phyloP scores from a whole-genome alignment of 2,888 invertebrate genomes.

The Cynaeus angustus region DNA sequence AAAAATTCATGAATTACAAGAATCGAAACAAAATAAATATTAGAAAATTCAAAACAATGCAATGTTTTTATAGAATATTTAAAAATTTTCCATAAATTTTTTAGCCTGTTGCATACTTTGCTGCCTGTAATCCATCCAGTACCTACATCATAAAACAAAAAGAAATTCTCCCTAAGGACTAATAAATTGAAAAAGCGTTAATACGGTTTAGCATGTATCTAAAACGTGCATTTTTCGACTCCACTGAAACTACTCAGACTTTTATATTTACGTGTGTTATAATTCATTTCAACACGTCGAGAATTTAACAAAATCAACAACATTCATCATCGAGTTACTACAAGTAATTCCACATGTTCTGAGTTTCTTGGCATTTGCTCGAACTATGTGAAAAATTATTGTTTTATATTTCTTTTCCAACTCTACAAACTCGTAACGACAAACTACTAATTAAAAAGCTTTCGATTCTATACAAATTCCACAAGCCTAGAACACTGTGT shows the following conservation, averaged over 20 bases:
- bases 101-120: too few species aligned
- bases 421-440: neutral
- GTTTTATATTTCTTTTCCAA: conserved; percentile 5
- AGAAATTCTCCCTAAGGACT: too few species aligned
- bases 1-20: too few species aligned
- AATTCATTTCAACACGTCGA: conserved; percentile 10
- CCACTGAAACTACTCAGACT: neutral
- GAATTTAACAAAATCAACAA: conserved; percentile 16
- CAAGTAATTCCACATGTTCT: conserved; percentile 20
- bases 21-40: too few species aligned
- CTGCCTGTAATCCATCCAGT: too few species aligned
- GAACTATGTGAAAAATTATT: conserved; percentile 18
- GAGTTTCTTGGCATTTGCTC: conserved; percentile 12
- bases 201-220: too few species aligned
- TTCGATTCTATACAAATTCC: neutral
- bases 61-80: too few species aligned
- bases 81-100: too few species aligned
- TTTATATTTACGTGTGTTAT: conserved; percentile 3
- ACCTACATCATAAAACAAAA: too few species aligned
- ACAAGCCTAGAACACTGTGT: neutral
- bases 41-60: too few species aligned
- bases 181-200: too few species aligned
- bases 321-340: conserved; percentile 26
- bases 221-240: too few species aligned
- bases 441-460: neutral